Base-by-base conservation (phyloP, 2,888 invertebrate genomes). In the Drosophila seclusa region DNA sequence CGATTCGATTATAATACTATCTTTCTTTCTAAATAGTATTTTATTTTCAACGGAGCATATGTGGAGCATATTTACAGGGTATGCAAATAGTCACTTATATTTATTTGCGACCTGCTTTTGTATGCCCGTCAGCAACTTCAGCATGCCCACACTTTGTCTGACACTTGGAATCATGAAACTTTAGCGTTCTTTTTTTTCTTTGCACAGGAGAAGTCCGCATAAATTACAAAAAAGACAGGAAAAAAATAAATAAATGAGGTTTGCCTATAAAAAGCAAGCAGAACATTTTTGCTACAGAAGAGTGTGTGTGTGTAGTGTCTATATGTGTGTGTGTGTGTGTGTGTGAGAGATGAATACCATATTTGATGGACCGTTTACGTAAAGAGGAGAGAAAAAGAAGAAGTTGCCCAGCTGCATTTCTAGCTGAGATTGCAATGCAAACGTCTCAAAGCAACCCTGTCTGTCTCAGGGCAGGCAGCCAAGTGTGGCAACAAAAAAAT, bases 361-460 rank as follows among this genome's bases (percentile, higher is more conserved):
- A 68, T 79, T 77, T 77, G 75, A 87, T 81, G 73, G 76, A 61
- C 81, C 83, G 78, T 75, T 84, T 82, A 75, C 34, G 50, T 50
- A 40, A 66, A 59, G 57, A 58, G 29, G 6, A 27, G n/a, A 16
- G 18, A 16, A 16, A 16, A 18, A 29, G 18, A 49, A 49, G 74
- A 61, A 89, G 85, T 76, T 79, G 89, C 74, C 69, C 49, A 58
- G 82, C 78, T 73, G 83, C 89, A 89, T 89, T 45, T 87, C 79
- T 84, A 79, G 59, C 66, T 61, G 80, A 79, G 82, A 81, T 74
- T 76, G 73, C 73, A 68, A 59, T 53, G 66, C 73, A 65, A 48
- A 31, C 32, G 65, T 36, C 55, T 53, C 45, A 49, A 31, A 75
- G 67, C 68, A 63, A 60, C 53, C 21, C 50, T 45, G 73, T 60